Evolutionary conservation across 1,140 invertebrate species (phyloP), one percentile per base, ranked within the genome.

Genomic region (Charaxes varanes): DNA sequence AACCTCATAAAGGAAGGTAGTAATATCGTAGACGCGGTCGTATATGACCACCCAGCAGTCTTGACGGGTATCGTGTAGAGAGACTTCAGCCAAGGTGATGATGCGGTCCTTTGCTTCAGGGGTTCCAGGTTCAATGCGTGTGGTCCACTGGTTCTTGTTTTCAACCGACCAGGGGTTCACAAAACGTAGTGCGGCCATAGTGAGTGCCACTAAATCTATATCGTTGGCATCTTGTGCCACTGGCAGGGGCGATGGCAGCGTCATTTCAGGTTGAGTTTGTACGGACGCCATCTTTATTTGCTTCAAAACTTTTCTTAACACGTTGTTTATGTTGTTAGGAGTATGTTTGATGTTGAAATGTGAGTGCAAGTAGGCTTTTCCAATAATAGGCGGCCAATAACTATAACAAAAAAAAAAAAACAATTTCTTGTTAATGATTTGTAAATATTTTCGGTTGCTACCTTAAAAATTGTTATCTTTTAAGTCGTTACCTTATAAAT

Each of bases 11-110:
- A 93, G 55, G 53, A 93, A 92, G 2, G 86, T 85, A 0, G 92
- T 92, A 13, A 92, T 88, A 45, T 93, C 88, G 64, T 93, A 93
- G 3, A 94, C 90, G 16, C 90, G 87, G 72, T 93, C 91, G 63
- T 90, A 90, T 30, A 94, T 88, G 2, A 92, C 86, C 12, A 93
- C 70, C 91, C 91, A 92, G 56, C 91, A 92, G 59, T 90, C 88
- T 2, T 85, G 67, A 2, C 62, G 53, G 1, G 85, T 86, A 55
- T 93, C 91, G 44, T 93, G 91, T 50, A 85, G 84, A 0, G 88
- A 82, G 0, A 92, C 88, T 73, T 92, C 88, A 12, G 88, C 84
- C 16, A 93, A 64, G 1, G 83, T 84, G 22, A 92, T 88, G 4
- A 77, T 67, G 10, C 71, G 60, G 5, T 85, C 76, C 51, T 71